Conservation (phyloP, 2,888 invertebrate genomes). For the Geophilus truncorum region DNA sequence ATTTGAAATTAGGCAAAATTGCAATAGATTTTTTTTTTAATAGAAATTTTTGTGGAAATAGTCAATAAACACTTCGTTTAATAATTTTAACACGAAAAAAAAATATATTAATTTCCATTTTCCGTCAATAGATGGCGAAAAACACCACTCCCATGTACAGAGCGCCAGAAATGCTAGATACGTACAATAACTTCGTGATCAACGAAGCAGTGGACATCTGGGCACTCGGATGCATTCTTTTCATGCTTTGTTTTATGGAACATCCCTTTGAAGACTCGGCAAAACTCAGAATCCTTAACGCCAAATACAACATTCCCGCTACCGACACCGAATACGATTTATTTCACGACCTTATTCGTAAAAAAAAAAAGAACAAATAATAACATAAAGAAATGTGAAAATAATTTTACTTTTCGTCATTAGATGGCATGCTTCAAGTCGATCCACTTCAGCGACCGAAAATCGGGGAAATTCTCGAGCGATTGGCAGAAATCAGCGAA, state of each 20-base stretch:
- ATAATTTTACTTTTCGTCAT: no score
- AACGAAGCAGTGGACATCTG: slow-evolving; percentile 88
- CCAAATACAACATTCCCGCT: slow-evolving; percentile 80
- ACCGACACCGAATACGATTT: slow-evolving; percentile 73
- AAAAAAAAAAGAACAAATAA: no score
- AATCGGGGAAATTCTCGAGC: slow-evolving; percentile 73
- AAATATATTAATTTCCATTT: no score
- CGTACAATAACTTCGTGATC: slow-evolving; percentile 92
- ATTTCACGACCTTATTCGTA: slow-evolving; percentile 84
- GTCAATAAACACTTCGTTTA: no score
- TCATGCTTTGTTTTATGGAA: slow-evolving; percentile 81
- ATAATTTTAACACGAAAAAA: no score
- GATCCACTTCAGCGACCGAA: slow-evolving; percentile 77
- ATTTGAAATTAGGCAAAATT: no score
- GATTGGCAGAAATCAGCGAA: slow-evolving; percentile 82
- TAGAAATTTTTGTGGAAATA: no score
- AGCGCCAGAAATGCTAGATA: slow-evolving; percentile 96
- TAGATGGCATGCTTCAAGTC: slow-evolving; percentile 55
- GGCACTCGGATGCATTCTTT: slow-evolving; percentile 95
- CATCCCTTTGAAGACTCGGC: slow-evolving; percentile 95
- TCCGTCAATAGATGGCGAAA: slow-evolving; percentile 53
- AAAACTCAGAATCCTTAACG: slow-evolving; percentile 93
- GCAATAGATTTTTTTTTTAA: no score
- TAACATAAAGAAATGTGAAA: no score
- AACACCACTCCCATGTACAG: slow-evolving; percentile 73